Conservation (phyloP, 1,140 invertebrate genomes). For the Vanessa tameamea region DNA sequence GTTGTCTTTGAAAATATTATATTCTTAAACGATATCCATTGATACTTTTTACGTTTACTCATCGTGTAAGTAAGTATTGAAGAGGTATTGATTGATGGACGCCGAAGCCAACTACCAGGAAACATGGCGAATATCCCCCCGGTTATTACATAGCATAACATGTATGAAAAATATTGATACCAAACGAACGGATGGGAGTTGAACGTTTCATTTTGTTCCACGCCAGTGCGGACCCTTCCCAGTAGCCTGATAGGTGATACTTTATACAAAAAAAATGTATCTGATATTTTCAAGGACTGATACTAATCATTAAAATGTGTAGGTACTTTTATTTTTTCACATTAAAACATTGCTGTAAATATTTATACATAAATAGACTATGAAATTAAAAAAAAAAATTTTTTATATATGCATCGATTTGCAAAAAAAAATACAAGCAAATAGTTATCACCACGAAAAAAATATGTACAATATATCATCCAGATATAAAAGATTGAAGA, state of each 20-base stretch:
- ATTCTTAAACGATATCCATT: too few relatives aligned
- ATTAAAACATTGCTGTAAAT: not conserved
- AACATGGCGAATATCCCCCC: constrained; percentile 20
- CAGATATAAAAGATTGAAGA: not conserved
- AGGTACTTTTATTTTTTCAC: too few relatives aligned
- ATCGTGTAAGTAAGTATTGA: too few relatives aligned
- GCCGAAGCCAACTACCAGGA: constrained; percentile 11
- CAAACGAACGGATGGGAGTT: constrained; percentile 36
- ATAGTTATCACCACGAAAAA: not conserved
- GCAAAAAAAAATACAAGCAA: too few relatives aligned
- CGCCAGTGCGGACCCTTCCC: constrained; percentile 67
- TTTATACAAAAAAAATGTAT: not conserved
- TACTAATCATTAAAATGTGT: too few relatives aligned
- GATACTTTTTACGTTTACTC: too few relatives aligned
- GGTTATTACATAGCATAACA: constrained; percentile 21
- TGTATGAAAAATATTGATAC: constrained; percentile 36
- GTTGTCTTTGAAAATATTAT: too few relatives aligned
- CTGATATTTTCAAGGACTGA: not conserved
- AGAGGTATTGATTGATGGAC: too few relatives aligned
- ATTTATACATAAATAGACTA: too few relatives aligned
- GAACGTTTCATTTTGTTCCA: constrained; percentile 62
- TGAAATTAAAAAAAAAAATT: too few relatives aligned
- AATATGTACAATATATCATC: not conserved
- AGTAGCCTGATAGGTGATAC: constrained; percentile 17
- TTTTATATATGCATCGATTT: too few relatives aligned